Conservation (phyloP, 2,113 vertebrate species). For the Entomyzon cyanotis region DNA sequence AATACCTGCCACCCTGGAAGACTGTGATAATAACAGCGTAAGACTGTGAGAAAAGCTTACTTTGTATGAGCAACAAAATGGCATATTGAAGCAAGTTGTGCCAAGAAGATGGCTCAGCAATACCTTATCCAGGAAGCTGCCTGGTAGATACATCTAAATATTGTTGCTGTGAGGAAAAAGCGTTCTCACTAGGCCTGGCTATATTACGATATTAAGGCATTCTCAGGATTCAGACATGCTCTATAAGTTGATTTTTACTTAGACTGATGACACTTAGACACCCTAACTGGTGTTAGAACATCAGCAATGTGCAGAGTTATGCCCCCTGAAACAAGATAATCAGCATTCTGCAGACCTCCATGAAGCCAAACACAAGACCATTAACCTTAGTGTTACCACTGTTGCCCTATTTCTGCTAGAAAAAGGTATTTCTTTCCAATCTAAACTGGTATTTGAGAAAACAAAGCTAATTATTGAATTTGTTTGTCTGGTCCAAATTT, state of each 20-base stretch:
- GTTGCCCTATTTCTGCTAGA: not conserved
- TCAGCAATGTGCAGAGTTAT: not conserved
- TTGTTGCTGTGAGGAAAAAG: not conserved
- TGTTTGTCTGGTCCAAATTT: not conserved
- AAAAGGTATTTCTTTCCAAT: not conserved
- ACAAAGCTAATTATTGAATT: not conserved
- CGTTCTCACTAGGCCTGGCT: not conserved
- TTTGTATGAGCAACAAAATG: not conserved
- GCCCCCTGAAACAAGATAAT: accelerated
- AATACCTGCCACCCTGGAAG: not conserved
- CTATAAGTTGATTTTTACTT: not conserved
- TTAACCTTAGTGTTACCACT: not conserved
- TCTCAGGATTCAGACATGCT: not conserved
- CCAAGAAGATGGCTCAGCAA: not conserved
- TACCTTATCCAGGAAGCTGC: not conserved
- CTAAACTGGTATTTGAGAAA: not conserved
- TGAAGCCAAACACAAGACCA: not conserved
- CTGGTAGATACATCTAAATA: not conserved
- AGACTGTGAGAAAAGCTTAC: not conserved
- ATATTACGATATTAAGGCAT: not conserved
- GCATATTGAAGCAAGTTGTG: not conserved
- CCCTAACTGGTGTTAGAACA: not conserved
- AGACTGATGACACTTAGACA: not conserved
- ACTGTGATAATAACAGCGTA: not conserved
- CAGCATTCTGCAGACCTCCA: not conserved